Conservation (phyloP, 2,113 vertebrate species). For the Orycteropus afer region DNA sequence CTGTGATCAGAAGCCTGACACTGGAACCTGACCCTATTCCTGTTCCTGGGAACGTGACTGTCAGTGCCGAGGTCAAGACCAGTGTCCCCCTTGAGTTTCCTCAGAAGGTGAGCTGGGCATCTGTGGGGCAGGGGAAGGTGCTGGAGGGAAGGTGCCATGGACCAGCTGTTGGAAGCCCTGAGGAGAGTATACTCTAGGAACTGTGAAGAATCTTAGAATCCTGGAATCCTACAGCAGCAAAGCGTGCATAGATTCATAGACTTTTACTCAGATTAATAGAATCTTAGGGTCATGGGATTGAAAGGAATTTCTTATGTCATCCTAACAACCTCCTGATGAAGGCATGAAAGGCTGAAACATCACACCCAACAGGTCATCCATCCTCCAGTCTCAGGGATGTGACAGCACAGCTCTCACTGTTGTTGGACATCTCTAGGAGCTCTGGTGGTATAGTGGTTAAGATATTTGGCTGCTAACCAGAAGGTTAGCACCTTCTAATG, state of each 20-base stretch:
- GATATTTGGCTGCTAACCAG: no score
- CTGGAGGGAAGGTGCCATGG: background rate
- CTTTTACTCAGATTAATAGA: background rate
- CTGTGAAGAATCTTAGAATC: background rate
- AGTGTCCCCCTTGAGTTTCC: slow-evolving; percentile 73
- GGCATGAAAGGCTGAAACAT: rapidly evolving
- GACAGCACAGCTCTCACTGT: no score
- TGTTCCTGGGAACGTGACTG: slow-evolving; percentile 82
- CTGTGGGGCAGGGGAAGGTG: background rate
- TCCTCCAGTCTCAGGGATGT: background rate
- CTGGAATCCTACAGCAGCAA: background rate
- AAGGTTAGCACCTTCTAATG: no score
- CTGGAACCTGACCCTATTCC: slow-evolving; percentile 85
- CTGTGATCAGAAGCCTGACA: slow-evolving; percentile 82
- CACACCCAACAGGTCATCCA: no score
- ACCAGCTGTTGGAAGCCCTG: background rate
- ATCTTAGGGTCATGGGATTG: background rate
- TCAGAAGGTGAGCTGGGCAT: slow-evolving; percentile 79
- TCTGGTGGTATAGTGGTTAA: background rate
- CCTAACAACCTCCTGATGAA: background rate
- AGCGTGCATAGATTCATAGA: background rate
- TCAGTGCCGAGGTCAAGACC: slow-evolving; percentile 54
- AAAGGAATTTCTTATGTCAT: background rate
- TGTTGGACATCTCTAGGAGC: background rate
- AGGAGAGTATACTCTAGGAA: background rate